A percentile compares a stretch with the other conserved stretches of the same genome.
Conservation (phyloP, 1,140 invertebrate genomes). For the Acromyrmex heyeri region DNA sequence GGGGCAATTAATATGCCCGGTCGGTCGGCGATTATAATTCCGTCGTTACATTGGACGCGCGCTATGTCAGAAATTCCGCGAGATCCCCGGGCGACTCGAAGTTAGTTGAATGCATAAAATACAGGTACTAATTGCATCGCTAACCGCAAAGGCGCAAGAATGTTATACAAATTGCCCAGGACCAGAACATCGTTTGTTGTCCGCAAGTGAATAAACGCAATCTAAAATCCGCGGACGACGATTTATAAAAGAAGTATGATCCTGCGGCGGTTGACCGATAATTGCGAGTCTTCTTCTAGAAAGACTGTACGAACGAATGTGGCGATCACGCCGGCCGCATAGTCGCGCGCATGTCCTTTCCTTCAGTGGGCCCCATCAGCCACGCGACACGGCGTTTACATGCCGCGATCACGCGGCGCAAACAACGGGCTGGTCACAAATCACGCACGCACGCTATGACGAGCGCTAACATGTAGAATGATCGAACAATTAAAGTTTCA, state of each 20-base stretch:
- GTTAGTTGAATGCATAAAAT: constrained; percentile 54
- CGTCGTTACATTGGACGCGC: constrained; percentile 28
- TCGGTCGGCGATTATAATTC: constrained; percentile 45
- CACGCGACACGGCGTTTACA: too few species aligned
- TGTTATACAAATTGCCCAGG: constrained; percentile 18
- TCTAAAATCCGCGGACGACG: constrained; percentile 6
- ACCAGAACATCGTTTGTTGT: not conserved
- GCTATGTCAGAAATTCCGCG: constrained; percentile 41
- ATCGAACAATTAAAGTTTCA: too few species aligned
- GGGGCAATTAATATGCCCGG: constrained; percentile 48
- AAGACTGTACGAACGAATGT: too few species aligned
- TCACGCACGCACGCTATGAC: too few species aligned
- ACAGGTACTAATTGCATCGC: constrained; percentile 48
- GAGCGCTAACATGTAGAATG: too few species aligned
- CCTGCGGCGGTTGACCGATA: not conserved
- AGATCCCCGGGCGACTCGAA: constrained; percentile 35
- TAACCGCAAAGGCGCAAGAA: constrained; percentile 25
- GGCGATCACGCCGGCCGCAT: too few species aligned
- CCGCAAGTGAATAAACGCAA: not conserved
- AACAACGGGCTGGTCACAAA: too few species aligned
- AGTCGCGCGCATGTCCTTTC: too few species aligned
- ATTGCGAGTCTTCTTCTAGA: constrained; percentile 27
- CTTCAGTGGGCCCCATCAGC: too few species aligned
- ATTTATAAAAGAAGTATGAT: not conserved
- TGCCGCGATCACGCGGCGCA: too few species aligned